Evolutionary conservation across 64 coral and sea anemone species (phyloP), one percentile per base, ranked within the genome.

Genomic region (Montipora sp.): DNA sequence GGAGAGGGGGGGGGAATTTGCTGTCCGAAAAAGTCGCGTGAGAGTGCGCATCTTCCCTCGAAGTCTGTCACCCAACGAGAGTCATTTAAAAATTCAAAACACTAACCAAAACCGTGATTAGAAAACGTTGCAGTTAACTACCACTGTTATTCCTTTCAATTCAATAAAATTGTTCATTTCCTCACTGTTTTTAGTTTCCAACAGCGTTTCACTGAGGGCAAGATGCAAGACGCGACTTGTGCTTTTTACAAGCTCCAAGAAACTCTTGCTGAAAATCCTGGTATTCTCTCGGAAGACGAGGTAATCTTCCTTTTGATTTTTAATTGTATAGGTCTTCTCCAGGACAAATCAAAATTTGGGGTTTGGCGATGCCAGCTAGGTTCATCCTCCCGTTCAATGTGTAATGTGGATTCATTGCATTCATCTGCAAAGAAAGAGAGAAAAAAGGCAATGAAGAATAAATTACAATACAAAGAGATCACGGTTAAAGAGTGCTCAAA

Each of bases 221-320:
- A 90, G 14, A 11, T 72, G 47, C 75, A 57, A 76, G 92, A 94
- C 43, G 77, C 49, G 3, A 81, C 7, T 13, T 89, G 84, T 18
- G 85, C 80, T 51, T 94, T 94, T 60, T 94, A 83, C 85, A 94
- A 94, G 48, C 14, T 94, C n/a, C 86, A 94, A 65, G 48, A 94
- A 94, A 89, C 12, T 55, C 87, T 87, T 47, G 85, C 18, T 1
- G 57, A 82, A 47, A 75, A 88, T 75, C 85, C 85, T 14, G 86
- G 67, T 5, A 67, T 45, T 77, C 69, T 94, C 1, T 94, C 92
- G 44, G 27, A 74, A 73, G 77, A 94, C 22, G 92, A 93, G 92
- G 92, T 93, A 81, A 55, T 72, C 16, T 27, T 70, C 3, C 55
- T 13, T 44, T 14, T 5, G 5, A 11, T 16, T 80, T 27, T n/a